Evolutionary conservation across 2,888 invertebrate species (phyloP).

Genomic region (Nomada hirtipes): DNA sequence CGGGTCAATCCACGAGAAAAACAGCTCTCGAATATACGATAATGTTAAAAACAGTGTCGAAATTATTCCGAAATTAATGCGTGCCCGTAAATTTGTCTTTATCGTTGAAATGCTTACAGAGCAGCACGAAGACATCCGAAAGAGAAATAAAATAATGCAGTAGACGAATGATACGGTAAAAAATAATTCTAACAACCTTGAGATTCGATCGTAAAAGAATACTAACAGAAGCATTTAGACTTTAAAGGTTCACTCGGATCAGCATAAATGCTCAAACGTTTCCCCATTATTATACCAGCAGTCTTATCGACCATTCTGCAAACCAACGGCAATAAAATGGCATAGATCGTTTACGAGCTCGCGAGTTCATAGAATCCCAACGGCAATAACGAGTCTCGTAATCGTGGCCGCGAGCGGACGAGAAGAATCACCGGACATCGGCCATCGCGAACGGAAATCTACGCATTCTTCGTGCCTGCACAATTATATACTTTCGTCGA

Average conservation of each 20-base stretch:
- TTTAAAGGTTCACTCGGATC: neutral
- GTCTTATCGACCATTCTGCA: neutral
- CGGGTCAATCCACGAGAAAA: constrained; percentile 15
- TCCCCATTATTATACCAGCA: neutral
- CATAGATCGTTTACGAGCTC: constrained; percentile 32
- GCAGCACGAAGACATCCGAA: too few species aligned
- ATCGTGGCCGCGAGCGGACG: neutral
- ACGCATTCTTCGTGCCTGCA: constrained; percentile 52
- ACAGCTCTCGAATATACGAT: constrained; percentile 21
- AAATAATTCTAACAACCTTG: too few species aligned
- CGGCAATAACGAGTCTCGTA: neutral
- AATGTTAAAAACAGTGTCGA: constrained; percentile 1
- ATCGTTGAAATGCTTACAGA: too few species aligned
- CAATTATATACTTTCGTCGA: constrained; percentile 57
- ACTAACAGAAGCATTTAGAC: too few species aligned
- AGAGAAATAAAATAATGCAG: too few species aligned
- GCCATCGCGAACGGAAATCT: constrained; percentile 50
- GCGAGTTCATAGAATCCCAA: neutral
- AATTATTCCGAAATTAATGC: neutral
- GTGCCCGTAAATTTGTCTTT: too few species aligned
- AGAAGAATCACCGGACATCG: constrained; percentile 62
- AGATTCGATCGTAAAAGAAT: neutral
- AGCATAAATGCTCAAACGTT: neutral
- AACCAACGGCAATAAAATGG: constrained; percentile 22
- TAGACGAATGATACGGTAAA: too few species aligned